Percentiles rank a stretch among this genome's conserved stretches.
phyloP scores from a whole-genome alignment of 2,888 invertebrate genomes.

The Cenopis cana region DNA sequence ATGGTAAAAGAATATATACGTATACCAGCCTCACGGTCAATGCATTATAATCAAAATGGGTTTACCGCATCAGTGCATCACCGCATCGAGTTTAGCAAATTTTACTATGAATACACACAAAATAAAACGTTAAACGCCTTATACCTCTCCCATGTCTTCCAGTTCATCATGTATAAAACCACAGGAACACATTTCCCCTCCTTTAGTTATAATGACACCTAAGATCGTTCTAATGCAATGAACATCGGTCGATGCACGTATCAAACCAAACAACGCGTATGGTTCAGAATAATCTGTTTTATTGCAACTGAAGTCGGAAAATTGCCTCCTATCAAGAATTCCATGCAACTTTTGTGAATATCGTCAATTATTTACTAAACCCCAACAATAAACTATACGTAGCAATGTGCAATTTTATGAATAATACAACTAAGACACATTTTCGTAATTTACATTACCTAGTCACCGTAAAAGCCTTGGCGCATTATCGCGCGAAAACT shows the following conservation, averaged over 20 bases:
- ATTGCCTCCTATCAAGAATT: not conserved
- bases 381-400: not conserved
- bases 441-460: conserved; percentile 2
- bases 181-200: not conserved
- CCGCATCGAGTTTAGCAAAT: not conserved
- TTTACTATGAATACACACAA: not conserved
- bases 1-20: too few relatives aligned
- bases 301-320: too few relatives aligned
- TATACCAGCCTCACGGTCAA: not conserved
- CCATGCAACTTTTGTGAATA: not conserved
- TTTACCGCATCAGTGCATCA: not conserved
- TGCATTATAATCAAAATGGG: not conserved
- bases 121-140: not conserved
- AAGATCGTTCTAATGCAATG: not conserved
- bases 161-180: conserved; percentile 13
- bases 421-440: not conserved
- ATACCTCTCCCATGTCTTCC: conserved; percentile 9
- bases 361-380: not conserved
- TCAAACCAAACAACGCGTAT: not conserved
- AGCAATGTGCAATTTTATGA: too few relatives aligned
- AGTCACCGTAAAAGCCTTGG: not conserved
- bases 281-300: too few relatives aligned
- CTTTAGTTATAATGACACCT: conserved; percentile 4
- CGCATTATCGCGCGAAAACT: conserved; percentile 5
- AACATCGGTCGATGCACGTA: conserved; percentile 4